Conservation (phyloP, 2,888 invertebrate species). For the Neocrepidodera transversa region DNA sequence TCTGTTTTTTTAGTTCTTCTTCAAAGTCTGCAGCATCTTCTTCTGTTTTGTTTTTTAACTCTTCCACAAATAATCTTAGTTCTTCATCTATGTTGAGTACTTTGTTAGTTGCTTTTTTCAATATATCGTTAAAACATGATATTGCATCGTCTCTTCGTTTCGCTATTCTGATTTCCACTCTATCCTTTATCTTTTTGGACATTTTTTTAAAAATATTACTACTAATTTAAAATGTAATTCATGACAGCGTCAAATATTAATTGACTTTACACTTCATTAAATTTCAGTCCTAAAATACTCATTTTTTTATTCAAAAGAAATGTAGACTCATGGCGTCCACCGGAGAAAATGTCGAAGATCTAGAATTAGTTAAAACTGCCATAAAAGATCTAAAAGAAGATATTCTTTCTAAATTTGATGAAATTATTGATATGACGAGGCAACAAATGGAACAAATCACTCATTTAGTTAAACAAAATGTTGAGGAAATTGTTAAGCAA, state of each 20-base stretch:
- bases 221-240: no score
- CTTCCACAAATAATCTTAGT: neutral
- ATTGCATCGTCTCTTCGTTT: neutral
- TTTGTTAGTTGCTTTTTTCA: constrained; percentile 1
- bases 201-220: no score
- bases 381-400: constrained; percentile 12
- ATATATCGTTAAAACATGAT: neutral
- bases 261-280: no score
- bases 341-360: neutral
- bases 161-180: neutral
- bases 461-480: neutral
- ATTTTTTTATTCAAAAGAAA: no score
- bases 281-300: no score
- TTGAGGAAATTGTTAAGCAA: neutral
- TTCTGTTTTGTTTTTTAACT: neutral
- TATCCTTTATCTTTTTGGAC: constrained; percentile 4
- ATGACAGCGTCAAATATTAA: no score
- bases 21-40: neutral
- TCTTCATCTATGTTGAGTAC: neutral
- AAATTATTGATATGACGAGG: neutral
- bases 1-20: neutral
- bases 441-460: constrained; percentile 13
- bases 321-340: neutral
- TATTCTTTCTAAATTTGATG: constrained; percentile 13
- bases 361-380: neutral